Percentiles rank a stretch among this genome's conserved stretches.
phyloP scores from a whole-genome alignment of 2,888 invertebrate species.

The Trissolcus japonicus region DNA sequence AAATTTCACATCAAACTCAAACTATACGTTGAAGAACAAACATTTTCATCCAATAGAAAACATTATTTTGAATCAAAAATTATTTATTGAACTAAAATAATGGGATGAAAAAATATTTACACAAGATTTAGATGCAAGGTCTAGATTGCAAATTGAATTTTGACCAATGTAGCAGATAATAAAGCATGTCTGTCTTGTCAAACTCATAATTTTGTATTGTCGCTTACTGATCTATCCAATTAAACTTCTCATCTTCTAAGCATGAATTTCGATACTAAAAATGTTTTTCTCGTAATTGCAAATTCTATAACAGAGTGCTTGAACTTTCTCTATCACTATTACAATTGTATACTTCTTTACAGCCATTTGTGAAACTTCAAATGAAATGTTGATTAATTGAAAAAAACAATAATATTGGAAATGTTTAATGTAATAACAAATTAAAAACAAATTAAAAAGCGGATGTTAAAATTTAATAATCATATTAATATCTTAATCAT shows the following conservation, averaged over 20 bases:
- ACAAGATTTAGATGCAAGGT: slow-evolving; percentile 32
- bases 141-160: slow-evolving; percentile 9
- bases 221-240: too few species aligned
- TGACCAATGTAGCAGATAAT: background rate
- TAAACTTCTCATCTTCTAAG: too few species aligned
- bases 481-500: background rate
- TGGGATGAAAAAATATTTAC: background rate
- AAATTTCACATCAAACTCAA: background rate
- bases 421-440: background rate
- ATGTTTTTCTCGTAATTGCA: too few species aligned
- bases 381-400: background rate
- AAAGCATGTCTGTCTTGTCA: slow-evolving; percentile 8
- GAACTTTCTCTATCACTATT: too few species aligned
- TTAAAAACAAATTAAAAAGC: background rate
- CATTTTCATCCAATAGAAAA: background rate
- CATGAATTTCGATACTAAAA: too few species aligned
- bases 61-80: background rate
- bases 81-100: background rate
- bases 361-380: too few species aligned
- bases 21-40: too few species aligned
- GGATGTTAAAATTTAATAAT: background rate
- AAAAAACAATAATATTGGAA: background rate
- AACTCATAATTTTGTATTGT: too few species aligned
- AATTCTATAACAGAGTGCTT: too few species aligned
- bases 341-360: too few species aligned